Base-by-base conservation (phyloP, 2,888 invertebrate species). In the Scotopteryx bipunctaria region DNA sequence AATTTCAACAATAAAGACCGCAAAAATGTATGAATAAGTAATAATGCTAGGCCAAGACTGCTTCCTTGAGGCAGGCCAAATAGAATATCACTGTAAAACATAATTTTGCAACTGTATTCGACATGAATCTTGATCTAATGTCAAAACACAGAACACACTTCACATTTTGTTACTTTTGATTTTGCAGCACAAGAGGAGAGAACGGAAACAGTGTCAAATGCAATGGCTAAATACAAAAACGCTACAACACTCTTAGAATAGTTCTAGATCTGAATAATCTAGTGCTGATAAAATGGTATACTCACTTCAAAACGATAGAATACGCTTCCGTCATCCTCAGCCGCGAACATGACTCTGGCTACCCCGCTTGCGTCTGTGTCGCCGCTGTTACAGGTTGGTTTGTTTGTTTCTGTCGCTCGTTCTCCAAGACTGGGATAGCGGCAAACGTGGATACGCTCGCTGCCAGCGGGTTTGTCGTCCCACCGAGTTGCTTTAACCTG, bases 401-500 rank as follows among this genome's bases (percentile, higher is more conserved):
- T 21, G 37, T 4, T 40, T 29, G 15, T 41, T 6, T 51, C 51
- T 27, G 37, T 42, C 31, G n/a, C 59, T 48, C 11, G 42, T 6
- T 40, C 47, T 35, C 25, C 31, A 6, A 53, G 50, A 0, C 68
- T 54, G 0, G 77, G 64, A n/a, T 73, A 64, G 5, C 83, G 80
- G 43, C 91, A 91, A 1, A 90, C 78, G 0, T 69, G 71, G 3
- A 91, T 60, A 0, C 55, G 65, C 41, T 81, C 79, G 6, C 67
- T 71, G 0, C 64, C n/a, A 0, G 82, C 84, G 3, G 86, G 83
- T 17, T 83, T 86, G 36, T 83, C 85, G 36, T 89, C 87, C 87
- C 88, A 91, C 0, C 86, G 81, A 0, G 74, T 83, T 0, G 89
- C 90, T 73, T 83, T 86, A 13, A 91, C 75, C 91, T 91, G 11